Conservation (phyloP, 2,888 invertebrate genomes). For the Acronicta aceris region DNA sequence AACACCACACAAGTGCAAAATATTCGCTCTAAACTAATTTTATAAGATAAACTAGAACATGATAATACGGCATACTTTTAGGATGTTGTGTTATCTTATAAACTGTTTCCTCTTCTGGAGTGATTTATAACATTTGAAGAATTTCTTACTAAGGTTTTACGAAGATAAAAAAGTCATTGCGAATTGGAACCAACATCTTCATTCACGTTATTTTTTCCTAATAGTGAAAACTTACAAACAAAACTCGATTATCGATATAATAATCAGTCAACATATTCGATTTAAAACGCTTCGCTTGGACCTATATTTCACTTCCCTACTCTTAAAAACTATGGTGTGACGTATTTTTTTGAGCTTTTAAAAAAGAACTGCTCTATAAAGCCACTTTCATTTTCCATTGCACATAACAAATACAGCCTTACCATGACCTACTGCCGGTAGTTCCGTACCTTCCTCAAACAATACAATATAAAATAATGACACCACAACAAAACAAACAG, state of each 20-base stretch:
- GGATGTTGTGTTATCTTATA: neutral
- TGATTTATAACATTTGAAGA: neutral
- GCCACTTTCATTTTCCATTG: constrained; percentile 3
- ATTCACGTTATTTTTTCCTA: too few relatives aligned
- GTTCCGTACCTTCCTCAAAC: neutral
- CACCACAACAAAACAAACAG: constrained; percentile 32
- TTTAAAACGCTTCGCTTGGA: too few relatives aligned
- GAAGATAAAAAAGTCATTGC: neutral
- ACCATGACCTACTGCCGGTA: constrained; percentile 22
- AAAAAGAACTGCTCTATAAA: too few relatives aligned
- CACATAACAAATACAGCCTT: neutral
- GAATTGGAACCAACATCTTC: too few relatives aligned
- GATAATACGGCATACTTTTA: constrained; percentile 34
- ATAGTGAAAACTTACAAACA: too few relatives aligned
- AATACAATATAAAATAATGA: constrained; percentile 11
- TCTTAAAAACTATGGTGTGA: too few relatives aligned
- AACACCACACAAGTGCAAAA: neutral
- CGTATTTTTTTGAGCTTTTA: too few relatives aligned
- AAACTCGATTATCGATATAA: too few relatives aligned
- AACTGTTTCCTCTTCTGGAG: neutral
- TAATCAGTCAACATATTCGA: too few relatives aligned
- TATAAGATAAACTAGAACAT: constrained; percentile 31
- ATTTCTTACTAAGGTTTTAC: too few relatives aligned
- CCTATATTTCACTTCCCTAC: too few relatives aligned
- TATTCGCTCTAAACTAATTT: constrained; percentile 13